phyloP scores from a whole-genome alignment of 2,113 vertebrate species.

The Oreocharis arfaki region DNA sequence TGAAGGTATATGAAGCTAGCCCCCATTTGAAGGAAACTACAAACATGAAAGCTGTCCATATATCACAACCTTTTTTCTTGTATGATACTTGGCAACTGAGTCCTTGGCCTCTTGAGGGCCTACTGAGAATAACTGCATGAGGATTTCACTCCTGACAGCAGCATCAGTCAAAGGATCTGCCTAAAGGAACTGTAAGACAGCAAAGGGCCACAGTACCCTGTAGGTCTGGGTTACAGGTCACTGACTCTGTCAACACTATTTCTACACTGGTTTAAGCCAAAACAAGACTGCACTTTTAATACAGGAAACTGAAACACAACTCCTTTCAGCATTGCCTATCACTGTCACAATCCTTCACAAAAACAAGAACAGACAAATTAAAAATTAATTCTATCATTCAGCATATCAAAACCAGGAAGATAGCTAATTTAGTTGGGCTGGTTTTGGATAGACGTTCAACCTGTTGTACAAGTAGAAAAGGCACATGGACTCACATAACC shows the following conservation, averaged over 20 bases:
- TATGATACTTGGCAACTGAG: neutral
- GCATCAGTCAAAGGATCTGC: neutral
- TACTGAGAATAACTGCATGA: neutral
- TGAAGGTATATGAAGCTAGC: neutral
- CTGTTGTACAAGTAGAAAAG: neutral
- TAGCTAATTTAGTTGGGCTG: neutral
- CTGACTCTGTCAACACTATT: neutral
- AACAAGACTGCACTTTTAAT: neutral
- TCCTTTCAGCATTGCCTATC: accelerated
- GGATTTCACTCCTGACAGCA: neutral
- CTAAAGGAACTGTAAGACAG: neutral
- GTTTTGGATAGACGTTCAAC: neutral
- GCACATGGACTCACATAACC: neutral
- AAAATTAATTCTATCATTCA: neutral
- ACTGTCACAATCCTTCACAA: neutral
- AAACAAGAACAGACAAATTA: neutral
- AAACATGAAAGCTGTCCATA: neutral
- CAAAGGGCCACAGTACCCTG: neutral
- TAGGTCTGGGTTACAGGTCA: neutral
- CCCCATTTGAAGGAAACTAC: neutral
- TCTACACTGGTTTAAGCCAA: neutral
- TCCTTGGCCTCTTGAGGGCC: neutral
- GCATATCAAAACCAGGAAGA: neutral
- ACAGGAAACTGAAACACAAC: neutral
- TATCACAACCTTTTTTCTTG: neutral